Evolutionary conservation across 2,888 invertebrate species (phyloP), one percentile per base, ranked within the genome.

Genomic region (Geophilus truncorum): DNA sequence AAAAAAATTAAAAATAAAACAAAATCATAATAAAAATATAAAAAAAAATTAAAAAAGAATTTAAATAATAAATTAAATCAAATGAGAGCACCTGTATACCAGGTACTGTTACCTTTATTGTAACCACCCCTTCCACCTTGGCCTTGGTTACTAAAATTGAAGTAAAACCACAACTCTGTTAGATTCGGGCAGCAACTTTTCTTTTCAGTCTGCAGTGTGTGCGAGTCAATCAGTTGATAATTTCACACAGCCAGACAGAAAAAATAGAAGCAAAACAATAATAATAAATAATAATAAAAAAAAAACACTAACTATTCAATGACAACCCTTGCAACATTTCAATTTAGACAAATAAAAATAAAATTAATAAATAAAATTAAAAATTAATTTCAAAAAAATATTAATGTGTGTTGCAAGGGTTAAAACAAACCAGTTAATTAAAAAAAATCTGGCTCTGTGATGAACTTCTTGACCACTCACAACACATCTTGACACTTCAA

Each of bases 61-160:
- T 30, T 62, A 77, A 79, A 78, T n/a, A 78, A 78, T 78, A 51
- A 78, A 75, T 79, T 25, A 75, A 77, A 45, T 45, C 45, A 45
- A 76, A 40, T 76, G 77, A 57, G 70, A 80, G 79, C 57, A 82
- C 78, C 80, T 23, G 30, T 45, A 6, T 70, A 91, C 90, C 91
- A 91, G 92, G 92, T 92, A 92, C 91, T 90, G 93, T 95, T 95
- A 95, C 95, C 95, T 95, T 95, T 95, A 91, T 93, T 94, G 94
- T 90, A 94, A 94, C 94, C 94, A 93, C 94, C 94, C 93, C 92
- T 92, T 92, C 92, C 92, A 93, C 94, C 93, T 93, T 82, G 82
- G 78, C 81, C 82, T 82, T 82, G 82, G 81, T 92, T 91, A 93
- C 94, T 93, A 93, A 92, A 93, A 93, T 93, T 93, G 91, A 93